Evolutionary conservation across 2,888 invertebrate species (phyloP).

Genomic region (Serrognathus titanus): DNA sequence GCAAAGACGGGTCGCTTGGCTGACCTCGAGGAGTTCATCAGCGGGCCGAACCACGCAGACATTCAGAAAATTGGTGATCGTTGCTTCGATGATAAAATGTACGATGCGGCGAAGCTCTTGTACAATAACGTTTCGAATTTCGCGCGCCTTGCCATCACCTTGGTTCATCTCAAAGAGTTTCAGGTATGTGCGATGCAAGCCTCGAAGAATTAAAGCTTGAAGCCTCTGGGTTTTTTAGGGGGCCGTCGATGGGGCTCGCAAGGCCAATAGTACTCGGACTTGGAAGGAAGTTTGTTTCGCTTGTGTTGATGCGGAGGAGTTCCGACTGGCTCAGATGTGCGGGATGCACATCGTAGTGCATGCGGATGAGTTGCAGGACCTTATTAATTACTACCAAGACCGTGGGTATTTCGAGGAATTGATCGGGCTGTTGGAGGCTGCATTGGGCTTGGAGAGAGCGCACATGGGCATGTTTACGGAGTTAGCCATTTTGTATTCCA

Average conservation of each 20-base stretch:
- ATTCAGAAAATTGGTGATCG: constrained; percentile 99
- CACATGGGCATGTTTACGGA: constrained; percentile 99
- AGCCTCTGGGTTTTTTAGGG: constrained; percentile 56
- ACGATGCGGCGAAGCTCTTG: constrained; percentile 94
- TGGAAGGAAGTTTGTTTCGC: constrained; percentile 99
- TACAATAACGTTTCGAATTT: constrained; percentile 99
- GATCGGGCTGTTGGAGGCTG: constrained; percentile 91
- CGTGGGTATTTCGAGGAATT: constrained; percentile 98
- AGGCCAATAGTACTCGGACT: constrained; percentile 92
- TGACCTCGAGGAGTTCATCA: constrained; percentile 97
- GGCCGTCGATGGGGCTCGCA: constrained; percentile 97
- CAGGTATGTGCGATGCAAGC: constrained; percentile 57
- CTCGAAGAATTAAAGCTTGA: neutral
- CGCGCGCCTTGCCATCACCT: constrained; percentile 93
- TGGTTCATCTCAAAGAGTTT: constrained; percentile 96
- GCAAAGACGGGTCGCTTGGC: constrained; percentile 96
- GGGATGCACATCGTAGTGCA: constrained; percentile 99
- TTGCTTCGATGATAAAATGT: constrained; percentile 98
- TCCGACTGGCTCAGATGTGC: constrained; percentile 99
- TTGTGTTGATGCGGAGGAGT: constrained; percentile 98
- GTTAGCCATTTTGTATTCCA: constrained; percentile 97
- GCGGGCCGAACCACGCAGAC: constrained; percentile 98
- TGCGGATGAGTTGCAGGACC: constrained; percentile 97
- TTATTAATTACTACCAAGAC: constrained; percentile 98
- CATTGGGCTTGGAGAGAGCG: constrained; percentile 92